phyloP scores from a whole-genome alignment of 2,113 vertebrate species.

The Oophaga pumilio region DNA sequence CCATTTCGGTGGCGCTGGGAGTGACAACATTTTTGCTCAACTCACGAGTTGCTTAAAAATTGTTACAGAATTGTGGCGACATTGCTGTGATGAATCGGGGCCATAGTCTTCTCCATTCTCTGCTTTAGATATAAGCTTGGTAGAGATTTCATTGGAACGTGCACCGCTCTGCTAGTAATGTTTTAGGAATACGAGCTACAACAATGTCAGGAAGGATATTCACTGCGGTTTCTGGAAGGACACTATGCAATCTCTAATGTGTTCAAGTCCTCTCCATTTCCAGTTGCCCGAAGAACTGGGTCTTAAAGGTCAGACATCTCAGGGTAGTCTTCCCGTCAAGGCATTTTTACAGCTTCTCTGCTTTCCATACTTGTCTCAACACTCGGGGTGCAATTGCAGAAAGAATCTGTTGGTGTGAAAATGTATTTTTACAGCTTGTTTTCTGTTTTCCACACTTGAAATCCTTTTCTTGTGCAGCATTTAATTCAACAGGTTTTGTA shows the following conservation, averaged over 20 bases:
- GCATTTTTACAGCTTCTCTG: background rate
- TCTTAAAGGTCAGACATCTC: background rate
- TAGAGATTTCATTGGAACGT: background rate
- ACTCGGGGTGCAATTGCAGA: background rate
- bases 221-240: background rate
- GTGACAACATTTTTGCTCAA: too few species aligned
- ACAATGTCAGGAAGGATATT: conserved; percentile 7
- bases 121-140: background rate
- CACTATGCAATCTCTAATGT: background rate
- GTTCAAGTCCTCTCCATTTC: background rate
- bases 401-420: background rate
- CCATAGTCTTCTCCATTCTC: too few species aligned
- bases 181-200: background rate
- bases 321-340: background rate
- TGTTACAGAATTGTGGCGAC: too few species aligned
- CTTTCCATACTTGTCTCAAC: background rate
- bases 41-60: too few species aligned
- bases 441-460: background rate
- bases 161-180: background rate
- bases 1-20: too few species aligned
- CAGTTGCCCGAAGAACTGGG: background rate
- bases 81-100: too few species aligned
- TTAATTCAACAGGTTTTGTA: too few species aligned
- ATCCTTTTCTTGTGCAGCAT: too few species aligned
- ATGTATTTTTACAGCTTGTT: background rate